Percentiles rank a stretch among this genome's conserved stretches.
Conservation (phyloP, 2,797 vertebrate genomes). For the Buphagus erythrorhynchus region DNA sequence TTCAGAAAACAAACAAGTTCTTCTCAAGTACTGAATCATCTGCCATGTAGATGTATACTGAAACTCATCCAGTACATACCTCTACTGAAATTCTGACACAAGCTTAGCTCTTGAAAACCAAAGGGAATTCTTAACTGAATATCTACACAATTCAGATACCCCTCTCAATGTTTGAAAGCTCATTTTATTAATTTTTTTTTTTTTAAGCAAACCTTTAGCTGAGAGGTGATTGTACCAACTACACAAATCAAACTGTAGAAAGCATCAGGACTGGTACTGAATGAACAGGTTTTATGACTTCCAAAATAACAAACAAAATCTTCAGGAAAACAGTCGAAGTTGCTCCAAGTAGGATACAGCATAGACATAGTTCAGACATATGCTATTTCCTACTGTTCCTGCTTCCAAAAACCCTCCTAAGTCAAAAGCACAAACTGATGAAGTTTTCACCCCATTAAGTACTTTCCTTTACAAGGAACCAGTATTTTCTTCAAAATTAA, state of each 20-base stretch:
- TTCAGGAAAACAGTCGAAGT: background rate
- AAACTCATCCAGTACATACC: background rate
- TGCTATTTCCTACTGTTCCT: background rate
- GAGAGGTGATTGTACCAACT: background rate
- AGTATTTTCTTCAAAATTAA: background rate
- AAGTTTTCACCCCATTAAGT: background rate
- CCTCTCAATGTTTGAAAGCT: background rate
- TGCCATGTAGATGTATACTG: no score
- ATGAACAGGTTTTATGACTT: background rate
- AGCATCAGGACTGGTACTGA: background rate
- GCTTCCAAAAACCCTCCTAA: background rate
- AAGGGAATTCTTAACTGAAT: background rate
- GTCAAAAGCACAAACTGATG: background rate
- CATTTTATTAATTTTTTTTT: background rate
- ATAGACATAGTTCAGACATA: accelerated
- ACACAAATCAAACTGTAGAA: background rate
- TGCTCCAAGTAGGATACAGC: background rate
- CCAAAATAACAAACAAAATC: background rate
- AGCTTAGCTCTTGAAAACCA: background rate
- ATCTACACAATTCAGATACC: background rate
- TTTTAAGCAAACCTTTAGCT: background rate
- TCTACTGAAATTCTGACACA: background rate
- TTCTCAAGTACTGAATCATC: background rate
- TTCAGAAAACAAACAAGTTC: background rate
- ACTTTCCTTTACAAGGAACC: background rate